Percentiles rank a stretch among this genome's conserved stretches.
These are phyloP conservation scores for Troglohyphantes excavatus DNA, from an alignment of 2,888 invertebrate genomes.

Conservation along the genomic window DNA sequence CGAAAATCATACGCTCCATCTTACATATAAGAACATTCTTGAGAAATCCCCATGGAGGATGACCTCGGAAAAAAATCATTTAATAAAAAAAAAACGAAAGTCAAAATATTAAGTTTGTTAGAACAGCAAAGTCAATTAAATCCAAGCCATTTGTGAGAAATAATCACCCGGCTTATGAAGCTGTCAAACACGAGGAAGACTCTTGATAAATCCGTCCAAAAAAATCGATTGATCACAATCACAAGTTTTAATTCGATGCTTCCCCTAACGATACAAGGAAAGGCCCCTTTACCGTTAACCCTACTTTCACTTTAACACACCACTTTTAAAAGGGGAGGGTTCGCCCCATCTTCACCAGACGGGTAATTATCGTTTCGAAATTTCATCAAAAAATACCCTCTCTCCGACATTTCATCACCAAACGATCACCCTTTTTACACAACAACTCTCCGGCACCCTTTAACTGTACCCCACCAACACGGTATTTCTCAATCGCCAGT, in stretches of 20 bases:
- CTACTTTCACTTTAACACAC: too few species aligned
- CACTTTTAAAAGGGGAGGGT: neutral
- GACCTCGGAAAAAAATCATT: neutral
- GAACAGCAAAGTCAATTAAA: neutral
- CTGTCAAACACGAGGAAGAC: constrained; percentile 23
- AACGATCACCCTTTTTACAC: neutral
- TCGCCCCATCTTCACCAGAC: neutral
- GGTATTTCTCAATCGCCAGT: constrained; percentile 1
- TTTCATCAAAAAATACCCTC: neutral
- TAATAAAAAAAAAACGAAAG: neutral
- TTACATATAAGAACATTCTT: too few species aligned
- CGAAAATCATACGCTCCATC: too few species aligned
- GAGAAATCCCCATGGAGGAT: too few species aligned
- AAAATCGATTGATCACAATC: constrained; percentile 4
- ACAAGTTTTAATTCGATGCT: neutral
- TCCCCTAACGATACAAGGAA: neutral
- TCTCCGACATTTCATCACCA: neutral
- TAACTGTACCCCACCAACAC: constrained; percentile 1
- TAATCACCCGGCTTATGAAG: constrained; percentile 9
- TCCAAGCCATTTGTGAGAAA: neutral
- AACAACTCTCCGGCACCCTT: constrained; percentile 8
- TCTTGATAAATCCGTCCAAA: neutral
- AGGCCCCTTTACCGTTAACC: neutral
- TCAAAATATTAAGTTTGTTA: too few species aligned
- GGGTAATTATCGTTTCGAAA: constrained; percentile 4